phyloP scores from a whole-genome alignment of 2,797 vertebrate species.

The Luscinia luscinia region DNA sequence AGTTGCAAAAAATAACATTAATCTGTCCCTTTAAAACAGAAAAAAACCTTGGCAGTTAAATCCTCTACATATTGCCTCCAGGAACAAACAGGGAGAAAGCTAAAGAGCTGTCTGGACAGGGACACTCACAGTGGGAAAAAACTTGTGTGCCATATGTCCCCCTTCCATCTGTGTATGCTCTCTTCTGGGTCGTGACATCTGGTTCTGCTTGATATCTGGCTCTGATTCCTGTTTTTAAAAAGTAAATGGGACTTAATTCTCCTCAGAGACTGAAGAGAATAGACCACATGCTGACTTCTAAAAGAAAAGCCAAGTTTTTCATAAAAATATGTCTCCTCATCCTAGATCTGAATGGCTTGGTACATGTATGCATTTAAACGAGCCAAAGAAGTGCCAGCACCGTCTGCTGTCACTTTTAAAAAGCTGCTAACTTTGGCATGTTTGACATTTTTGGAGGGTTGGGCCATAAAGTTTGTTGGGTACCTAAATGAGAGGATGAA shows the following conservation, averaged over 20 bases:
- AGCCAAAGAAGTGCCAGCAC: conserved; percentile 28
- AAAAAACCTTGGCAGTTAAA: conserved; percentile 3
- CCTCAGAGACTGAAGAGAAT: conserved; percentile 16
- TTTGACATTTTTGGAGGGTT: background rate
- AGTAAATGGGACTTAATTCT: background rate
- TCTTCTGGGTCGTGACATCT: conserved; percentile 64
- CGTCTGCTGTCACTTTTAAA: background rate
- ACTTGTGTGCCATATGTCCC: conserved; percentile 40
- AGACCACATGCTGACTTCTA: conserved; percentile 16
- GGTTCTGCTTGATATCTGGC: conserved; percentile 54
- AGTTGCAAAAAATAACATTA: background rate
- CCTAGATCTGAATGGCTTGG: background rate
- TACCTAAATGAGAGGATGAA: background rate
- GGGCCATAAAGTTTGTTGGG: background rate
- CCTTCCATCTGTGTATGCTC: conserved; percentile 27
- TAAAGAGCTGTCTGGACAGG: conserved; percentile 43
- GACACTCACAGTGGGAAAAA: conserved; percentile 12
- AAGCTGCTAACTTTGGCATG: background rate
- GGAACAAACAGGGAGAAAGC: conserved; percentile 44
- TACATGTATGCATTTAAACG: background rate
- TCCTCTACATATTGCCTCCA: conserved; percentile 21
- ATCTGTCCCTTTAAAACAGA: conserved; percentile 5
- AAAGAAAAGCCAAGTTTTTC: conserved; percentile 53
- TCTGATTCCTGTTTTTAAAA: conserved; percentile 12
- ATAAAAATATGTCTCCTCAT: background rate